These are phyloP conservation scores for Aphyosemion australe DNA, from an alignment of 2,113 vertebrate genomes.

Conservation along the genomic window DNA sequence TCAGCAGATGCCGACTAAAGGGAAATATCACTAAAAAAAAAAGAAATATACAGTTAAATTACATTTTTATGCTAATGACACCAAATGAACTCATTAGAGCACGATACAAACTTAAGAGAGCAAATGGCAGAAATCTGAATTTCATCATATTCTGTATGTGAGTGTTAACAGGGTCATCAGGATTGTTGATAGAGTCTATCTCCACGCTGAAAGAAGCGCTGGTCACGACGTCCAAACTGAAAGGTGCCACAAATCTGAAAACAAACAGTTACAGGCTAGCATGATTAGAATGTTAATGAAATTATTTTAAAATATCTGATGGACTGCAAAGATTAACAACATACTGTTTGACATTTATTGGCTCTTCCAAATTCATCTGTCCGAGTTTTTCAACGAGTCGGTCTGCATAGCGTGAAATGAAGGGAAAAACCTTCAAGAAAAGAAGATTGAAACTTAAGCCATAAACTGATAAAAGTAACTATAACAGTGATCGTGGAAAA, in stretches of 20 bases:
- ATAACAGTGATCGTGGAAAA: too few species aligned
- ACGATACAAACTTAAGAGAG: conserved; percentile 24
- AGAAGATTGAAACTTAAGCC: neutral
- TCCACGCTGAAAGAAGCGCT: conserved; percentile 86
- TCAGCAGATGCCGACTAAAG: conserved; percentile 6
- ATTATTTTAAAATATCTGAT: too few species aligned
- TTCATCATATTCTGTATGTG: conserved; percentile 74
- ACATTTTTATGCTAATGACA: neutral
- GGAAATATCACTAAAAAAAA: conserved; percentile 52
- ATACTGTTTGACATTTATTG: conserved; percentile 70
- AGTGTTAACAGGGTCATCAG: conserved; percentile 78
- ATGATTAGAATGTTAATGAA: too few species aligned
- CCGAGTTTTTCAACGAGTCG: conserved; percentile 57
- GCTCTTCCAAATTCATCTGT: conserved; percentile 40
- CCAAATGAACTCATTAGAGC: rapidly evolving
- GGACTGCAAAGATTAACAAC: conserved; percentile 19
- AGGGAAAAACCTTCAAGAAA: conserved; percentile 62
- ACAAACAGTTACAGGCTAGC: neutral
- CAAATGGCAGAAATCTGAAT: conserved; percentile 50
- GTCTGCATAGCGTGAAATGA: conserved; percentile 59
- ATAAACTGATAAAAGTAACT: conserved; percentile 32
- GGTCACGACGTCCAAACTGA: conserved; percentile 82
- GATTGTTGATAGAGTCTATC: conserved; percentile 82
- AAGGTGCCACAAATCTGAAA: conserved; percentile 81
- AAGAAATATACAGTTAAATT: neutral